Percentiles rank a stretch among this genome's conserved stretches.
phyloP scores from a whole-genome alignment of 2,888 invertebrate genomes.

The Carcina quercana region DNA sequence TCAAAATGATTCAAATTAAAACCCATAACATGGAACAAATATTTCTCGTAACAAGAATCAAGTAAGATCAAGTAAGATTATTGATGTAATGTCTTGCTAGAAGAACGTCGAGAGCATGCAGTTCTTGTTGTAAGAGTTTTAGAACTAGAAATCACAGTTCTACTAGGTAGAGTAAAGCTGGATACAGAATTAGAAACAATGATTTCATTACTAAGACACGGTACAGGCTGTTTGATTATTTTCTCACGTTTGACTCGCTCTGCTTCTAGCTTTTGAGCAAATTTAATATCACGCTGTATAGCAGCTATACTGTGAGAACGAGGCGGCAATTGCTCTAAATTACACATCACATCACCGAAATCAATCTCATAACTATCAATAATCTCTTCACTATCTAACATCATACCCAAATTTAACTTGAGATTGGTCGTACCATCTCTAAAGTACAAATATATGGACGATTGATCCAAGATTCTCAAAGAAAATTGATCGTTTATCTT shows the following conservation, averaged over 20 bases:
- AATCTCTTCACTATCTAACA: constrained; percentile 66
- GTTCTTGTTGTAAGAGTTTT: too few species aligned
- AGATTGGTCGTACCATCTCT: constrained; percentile 53
- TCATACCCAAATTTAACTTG: constrained; percentile 64
- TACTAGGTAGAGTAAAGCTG: too few species aligned
- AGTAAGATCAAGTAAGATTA: too few species aligned
- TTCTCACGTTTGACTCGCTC: constrained; percentile 36
- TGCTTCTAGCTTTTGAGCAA: constrained; percentile 42
- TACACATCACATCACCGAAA: constrained; percentile 29
- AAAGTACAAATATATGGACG: constrained; percentile 50
- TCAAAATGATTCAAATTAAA: too few species aligned
- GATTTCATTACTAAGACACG: too few species aligned
- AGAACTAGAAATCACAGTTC: too few species aligned
- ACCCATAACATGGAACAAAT: too few species aligned
- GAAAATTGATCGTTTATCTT: constrained; percentile 65
- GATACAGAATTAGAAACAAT: too few species aligned
- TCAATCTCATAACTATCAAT: constrained; percentile 48
- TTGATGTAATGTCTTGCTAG: too few species aligned
- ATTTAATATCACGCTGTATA: constrained; percentile 42
- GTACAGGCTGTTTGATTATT: too few species aligned
- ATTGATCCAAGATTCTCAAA: constrained; percentile 54
- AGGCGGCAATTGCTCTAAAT: constrained; percentile 36
- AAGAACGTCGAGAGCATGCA: too few species aligned
- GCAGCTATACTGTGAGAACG: constrained; percentile 50
- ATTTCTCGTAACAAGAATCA: too few species aligned